Base-by-base conservation (phyloP, 2,888 invertebrate genomes). In the Drosophila gaucha region DNA sequence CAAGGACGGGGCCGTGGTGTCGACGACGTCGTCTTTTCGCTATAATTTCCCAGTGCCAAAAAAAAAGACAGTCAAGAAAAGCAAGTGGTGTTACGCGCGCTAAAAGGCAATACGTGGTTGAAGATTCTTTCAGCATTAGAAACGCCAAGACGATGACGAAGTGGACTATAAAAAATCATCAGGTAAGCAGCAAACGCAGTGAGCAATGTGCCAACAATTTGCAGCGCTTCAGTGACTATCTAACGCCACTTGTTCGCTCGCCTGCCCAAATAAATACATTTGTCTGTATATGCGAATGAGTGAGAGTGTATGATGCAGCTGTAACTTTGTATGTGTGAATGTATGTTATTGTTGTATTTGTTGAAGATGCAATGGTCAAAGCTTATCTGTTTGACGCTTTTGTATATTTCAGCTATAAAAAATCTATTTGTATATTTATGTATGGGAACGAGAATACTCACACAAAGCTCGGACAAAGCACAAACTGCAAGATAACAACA, bases 41-140 rank as follows among this genome's bases (percentile, higher is more conserved):
- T 63, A 30, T 74, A 74, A 73, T 69, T 80, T 74, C 59, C 56
- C 60, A 80, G 82, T 80, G 80, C 82, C 80, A 84, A 80, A 80
- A 79, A 55, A 38, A 54, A 50, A 67, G n/a, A 64, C 58, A 51
- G 65, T 69, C 38, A 22, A 51, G n/a, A 28, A 52, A 30, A 39
- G 36, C 54, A 24, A 2, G 35, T 49, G 16, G 49, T 33, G 35
- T 72, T 67, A 55, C 18, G 51, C 54, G 66, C 73, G 55, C 38
- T 49, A 24, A 26, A 36, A 14, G 9, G 18, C 28, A 16, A 46
- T 20, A 69, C 39, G 39, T 74, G 51, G 38, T 20, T 47, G n/a
- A 56, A 64, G 54, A 72, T 59, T 28, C 43, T 41, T 44, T 57
- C 28, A 49, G 24, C 24, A 66, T 41, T 22, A 35, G 26, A 33